Base-by-base conservation (phyloP, 2,797 vertebrate species). In the Mionectes olivaceus region DNA sequence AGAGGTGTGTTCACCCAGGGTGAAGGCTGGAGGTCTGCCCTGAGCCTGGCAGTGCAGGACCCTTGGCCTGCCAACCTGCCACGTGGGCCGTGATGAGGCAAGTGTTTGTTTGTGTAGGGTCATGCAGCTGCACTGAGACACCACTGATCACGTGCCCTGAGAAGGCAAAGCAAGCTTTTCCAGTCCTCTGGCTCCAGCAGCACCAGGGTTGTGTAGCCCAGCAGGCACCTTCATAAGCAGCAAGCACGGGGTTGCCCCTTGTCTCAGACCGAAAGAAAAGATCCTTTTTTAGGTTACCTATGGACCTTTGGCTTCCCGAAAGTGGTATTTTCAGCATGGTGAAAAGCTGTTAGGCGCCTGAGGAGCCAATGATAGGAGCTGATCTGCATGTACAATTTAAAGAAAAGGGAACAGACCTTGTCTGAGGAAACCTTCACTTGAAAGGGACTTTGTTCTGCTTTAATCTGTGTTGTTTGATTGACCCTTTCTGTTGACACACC, bases 131-230 rank as follows among this genome's bases (percentile, higher is more conserved):
- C 32, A 37, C 33, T 1, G 0, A n/a, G 47, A 19, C n/a, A 11
- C n/a, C 24, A 3, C 25, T 5, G 35, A 5, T n/a, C 41, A 9
- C 50, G 1, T 52, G n/a, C 44, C 53, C 81, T 9, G 35, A 28
- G 63, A 70, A 85, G 52, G 68, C 78, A 75, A 46, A 86, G 68
- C 39, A 25, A 76, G 25, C 10, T 23, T 87, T 89, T 53, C 60
- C 68, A 37, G 32, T 53, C 68, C 79, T 61, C 50, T 65, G 87
- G 61, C 63, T 83, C 7, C 44, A 24, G 68, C 83, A 61, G 43
- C 0, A 0, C 19, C 4, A 5, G 22, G 14, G 17, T 3, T 64
- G 30, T 44, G 0, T 4, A 35, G 32, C 67, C 41, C 50, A 35
- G 7, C 1, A 11, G 23, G 19, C 0, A 0, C 46, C 68, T 47